Evolutionary conservation across 2,888 invertebrate species (phyloP).

Genomic region (Lasioglossum morio): DNA sequence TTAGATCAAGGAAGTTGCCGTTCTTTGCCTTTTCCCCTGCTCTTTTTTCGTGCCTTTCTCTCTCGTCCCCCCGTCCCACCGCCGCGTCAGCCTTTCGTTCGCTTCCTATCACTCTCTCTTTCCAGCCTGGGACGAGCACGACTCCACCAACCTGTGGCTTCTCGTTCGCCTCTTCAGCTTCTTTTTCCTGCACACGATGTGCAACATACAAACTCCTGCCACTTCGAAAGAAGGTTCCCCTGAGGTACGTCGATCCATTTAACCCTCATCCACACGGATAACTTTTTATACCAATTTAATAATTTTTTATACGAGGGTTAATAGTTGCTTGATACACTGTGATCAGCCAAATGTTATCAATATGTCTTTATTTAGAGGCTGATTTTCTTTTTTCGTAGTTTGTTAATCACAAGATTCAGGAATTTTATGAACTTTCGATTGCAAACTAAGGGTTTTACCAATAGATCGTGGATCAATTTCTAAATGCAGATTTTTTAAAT

Average conservation of each 20-base stretch:
- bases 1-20: constrained; percentile 67
- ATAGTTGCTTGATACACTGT: neutral
- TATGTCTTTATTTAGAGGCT: too few relatives aligned
- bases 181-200: neutral
- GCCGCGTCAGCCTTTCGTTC: constrained; percentile 22
- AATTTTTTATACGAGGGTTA: too few relatives aligned
- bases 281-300: too few relatives aligned
- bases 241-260: too few relatives aligned
- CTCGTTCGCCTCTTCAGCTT: constrained; percentile 22
- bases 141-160: constrained; percentile 54
- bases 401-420: neutral
- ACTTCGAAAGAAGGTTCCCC: neutral
- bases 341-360: too few relatives aligned
- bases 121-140: neutral
- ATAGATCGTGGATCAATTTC: neutral
- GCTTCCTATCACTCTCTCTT: constrained; percentile 36
- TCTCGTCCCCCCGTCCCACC: constrained; percentile 7
- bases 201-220: neutral
- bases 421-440: neutral
- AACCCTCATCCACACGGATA: neutral
- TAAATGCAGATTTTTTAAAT: neutral
- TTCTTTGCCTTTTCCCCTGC: constrained; percentile 56
- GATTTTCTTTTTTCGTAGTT: neutral
- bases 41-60: constrained; percentile 49
- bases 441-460: neutral